phyloP scores from a whole-genome alignment of 1,140 invertebrate species.

The Drosophila sproati region DNA sequence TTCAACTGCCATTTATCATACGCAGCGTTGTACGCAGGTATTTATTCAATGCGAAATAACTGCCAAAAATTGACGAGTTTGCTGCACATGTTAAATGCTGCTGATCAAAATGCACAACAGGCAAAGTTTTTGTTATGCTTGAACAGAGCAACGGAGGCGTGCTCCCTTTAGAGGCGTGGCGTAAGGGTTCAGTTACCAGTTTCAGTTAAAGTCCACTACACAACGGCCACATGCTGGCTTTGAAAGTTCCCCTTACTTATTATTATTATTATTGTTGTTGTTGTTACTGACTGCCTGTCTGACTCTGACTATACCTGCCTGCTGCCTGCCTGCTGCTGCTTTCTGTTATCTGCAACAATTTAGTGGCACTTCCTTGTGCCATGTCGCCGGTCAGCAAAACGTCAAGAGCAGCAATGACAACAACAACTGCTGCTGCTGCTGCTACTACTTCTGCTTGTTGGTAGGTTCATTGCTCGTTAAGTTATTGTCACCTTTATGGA shows the following conservation, averaged over 20 bases:
- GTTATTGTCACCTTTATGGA: constrained; percentile 81
- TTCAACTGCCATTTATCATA: constrained; percentile 81
- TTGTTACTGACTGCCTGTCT: background rate
- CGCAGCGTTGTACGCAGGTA: constrained; percentile 60
- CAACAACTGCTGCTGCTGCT: constrained; percentile 22
- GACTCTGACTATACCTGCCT: background rate
- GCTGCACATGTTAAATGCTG: constrained; percentile 55
- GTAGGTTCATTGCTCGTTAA: constrained; percentile 82
- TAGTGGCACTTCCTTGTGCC: constrained; percentile 80
- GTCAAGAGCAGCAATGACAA: constrained; percentile 38
- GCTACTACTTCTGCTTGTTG: constrained; percentile 9
- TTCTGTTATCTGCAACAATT: constrained; percentile 77
- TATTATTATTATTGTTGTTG: constrained; percentile 34
- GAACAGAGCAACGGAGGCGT: background rate
- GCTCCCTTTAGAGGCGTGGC: background rate
- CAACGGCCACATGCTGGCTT: constrained; percentile 61
- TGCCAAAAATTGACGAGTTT: constrained; percentile 58
- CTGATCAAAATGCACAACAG: constrained; percentile 58
- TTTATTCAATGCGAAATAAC: constrained; percentile 52
- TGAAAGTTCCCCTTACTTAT: background rate
- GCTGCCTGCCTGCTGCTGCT: constrained; percentile 20
- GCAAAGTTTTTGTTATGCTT: constrained; percentile 52
- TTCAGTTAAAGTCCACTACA: constrained; percentile 17
- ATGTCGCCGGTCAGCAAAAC: constrained; percentile 67
- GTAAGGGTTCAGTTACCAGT: constrained; percentile 27